Evolutionary conservation across 2,888 invertebrate species (phyloP).

Genomic region (Luperina testacea): DNA sequence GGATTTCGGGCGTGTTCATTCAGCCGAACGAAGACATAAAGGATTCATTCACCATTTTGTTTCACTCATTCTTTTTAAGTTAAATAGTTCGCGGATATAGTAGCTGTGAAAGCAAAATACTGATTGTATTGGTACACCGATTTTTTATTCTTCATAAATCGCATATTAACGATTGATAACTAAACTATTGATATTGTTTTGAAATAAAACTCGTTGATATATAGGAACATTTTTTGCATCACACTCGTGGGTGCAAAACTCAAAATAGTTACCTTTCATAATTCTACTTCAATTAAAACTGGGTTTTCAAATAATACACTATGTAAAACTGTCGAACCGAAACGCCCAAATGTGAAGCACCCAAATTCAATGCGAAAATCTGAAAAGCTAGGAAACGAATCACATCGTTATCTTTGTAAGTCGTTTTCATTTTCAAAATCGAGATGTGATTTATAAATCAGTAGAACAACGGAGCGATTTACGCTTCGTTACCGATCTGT

Average conservation of each 20-base stretch:
- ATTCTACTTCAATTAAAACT: not conserved
- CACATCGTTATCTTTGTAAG: constrained; percentile 34
- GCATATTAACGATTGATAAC: not conserved
- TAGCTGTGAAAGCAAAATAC: not conserved
- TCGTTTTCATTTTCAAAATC: constrained; percentile 55
- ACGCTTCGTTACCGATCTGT: constrained; percentile 47
- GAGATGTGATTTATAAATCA: constrained; percentile 56
- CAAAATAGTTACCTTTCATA: not conserved
- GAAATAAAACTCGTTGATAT: not conserved
- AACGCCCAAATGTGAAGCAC: not conserved
- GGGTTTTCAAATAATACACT: not conserved
- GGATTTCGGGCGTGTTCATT: constrained; percentile 53
- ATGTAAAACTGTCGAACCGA: not conserved
- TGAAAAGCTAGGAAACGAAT: constrained; percentile 32
- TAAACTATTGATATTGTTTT: not conserved
- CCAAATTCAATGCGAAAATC: constrained; percentile 18
- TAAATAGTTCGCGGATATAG: constrained; percentile 21
- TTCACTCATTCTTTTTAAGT: constrained; percentile 43
- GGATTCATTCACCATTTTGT: constrained; percentile 44
- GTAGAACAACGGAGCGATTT: constrained; percentile 49
- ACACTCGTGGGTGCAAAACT: not conserved
- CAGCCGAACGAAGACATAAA: constrained; percentile 50
- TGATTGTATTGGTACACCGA: not conserved
- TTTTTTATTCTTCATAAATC: not conserved
- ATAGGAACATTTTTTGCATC: not conserved